phyloP scores from a whole-genome alignment of 2,888 invertebrate species.

The Pediacus dermestoides region DNA sequence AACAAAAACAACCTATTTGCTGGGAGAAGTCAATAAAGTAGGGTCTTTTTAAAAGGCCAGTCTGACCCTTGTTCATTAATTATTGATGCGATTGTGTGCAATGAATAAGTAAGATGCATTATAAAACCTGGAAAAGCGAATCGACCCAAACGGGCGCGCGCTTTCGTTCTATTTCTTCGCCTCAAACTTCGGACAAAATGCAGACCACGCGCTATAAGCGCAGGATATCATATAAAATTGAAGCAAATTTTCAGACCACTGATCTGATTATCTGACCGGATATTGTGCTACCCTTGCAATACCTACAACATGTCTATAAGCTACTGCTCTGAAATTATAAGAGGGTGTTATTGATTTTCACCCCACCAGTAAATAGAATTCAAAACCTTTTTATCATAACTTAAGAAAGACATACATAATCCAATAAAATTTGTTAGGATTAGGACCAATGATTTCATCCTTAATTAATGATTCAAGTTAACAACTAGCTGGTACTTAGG shows the following conservation, averaged over 20 bases:
- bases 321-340: conserved; percentile 6
- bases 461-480: too few relatives aligned
- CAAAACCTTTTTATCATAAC: too few relatives aligned
- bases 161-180: conserved; percentile 14
- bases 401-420: too few relatives aligned
- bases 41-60: conserved; percentile 48
- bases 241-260: conserved; percentile 46
- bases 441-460: too few relatives aligned
- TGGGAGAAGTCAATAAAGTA: conserved; percentile 49
- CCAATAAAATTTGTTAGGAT: too few relatives aligned
- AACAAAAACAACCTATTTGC: conserved; percentile 51
- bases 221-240: conserved; percentile 48
- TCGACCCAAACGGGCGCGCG: conserved; percentile 27
- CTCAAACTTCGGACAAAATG: conserved; percentile 31
- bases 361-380: too few relatives aligned
- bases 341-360: conserved; percentile 4
- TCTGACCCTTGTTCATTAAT: conserved; percentile 50
- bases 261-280: conserved; percentile 46
- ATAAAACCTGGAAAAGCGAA: conserved; percentile 42
- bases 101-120: conserved; percentile 52
- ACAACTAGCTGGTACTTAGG: too few relatives aligned
- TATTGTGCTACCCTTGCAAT: conserved; percentile 35
- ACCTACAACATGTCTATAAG: conserved; percentile 9
- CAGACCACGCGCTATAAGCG: conserved; percentile 44
- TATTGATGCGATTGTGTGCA: conserved; percentile 51